Evolutionary conservation across 2,888 invertebrate genomes (phyloP).

Genomic region (Galeruca laticollis): DNA sequence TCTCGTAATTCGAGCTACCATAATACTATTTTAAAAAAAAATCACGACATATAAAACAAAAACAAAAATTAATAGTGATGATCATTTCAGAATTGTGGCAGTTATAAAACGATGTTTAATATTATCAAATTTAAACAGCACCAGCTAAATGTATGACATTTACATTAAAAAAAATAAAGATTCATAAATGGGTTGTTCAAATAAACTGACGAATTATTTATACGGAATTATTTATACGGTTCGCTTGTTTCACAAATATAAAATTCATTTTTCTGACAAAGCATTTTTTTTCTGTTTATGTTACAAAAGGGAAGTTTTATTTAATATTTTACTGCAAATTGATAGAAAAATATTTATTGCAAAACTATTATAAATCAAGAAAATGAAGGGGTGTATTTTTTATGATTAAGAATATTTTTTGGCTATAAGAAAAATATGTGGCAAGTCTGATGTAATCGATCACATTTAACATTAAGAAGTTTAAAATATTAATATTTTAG

Average conservation of each 20-base stretch:
- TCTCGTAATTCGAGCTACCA: constrained; percentile 28
- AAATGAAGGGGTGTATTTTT: too few relatives aligned
- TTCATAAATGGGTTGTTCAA: neutral
- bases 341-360: too few relatives aligned
- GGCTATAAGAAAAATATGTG: too few relatives aligned
- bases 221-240: neutral
- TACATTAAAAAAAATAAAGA: constrained; percentile 2
- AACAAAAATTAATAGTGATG: constrained; percentile 13
- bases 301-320: too few relatives aligned
- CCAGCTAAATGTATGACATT: constrained; percentile 13
- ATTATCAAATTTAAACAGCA: constrained; percentile 1
- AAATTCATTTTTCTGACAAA: neutral
- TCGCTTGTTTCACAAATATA: constrained; percentile 1
- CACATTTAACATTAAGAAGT: too few relatives aligned
- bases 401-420: too few relatives aligned
- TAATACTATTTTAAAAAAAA: constrained; percentile 31
- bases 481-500: too few relatives aligned
- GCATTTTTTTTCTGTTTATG: too few relatives aligned
- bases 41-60: constrained; percentile 30
- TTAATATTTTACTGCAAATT: too few relatives aligned
- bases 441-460: too few relatives aligned
- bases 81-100: constrained; percentile 22
- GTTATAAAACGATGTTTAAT: neutral
- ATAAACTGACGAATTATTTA: neutral
- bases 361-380: too few relatives aligned